Evolutionary conservation across 2,113 vertebrate genomes (phyloP).

Genomic region (Psettodes erumei): DNA sequence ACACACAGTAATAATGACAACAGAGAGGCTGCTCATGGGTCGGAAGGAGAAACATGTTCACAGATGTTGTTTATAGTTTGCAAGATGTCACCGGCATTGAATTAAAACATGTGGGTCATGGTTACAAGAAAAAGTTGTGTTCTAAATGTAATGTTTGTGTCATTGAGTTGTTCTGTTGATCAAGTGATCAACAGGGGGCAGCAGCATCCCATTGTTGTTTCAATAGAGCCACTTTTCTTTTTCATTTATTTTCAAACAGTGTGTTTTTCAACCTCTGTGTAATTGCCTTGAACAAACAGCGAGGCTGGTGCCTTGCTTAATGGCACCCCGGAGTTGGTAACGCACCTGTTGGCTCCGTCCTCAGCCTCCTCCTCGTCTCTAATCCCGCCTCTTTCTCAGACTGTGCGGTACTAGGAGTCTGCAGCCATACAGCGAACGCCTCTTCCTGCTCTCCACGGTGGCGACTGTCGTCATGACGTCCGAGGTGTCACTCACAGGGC

Average conservation of each 20-base stretch:
- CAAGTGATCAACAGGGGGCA: conserved; percentile 53
- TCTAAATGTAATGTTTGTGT: not conserved
- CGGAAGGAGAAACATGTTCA: too few species aligned
- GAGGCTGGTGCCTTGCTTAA: not conserved
- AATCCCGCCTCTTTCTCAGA: conserved; percentile 71
- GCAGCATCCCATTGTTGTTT: not conserved
- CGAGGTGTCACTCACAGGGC: conserved; percentile 90
- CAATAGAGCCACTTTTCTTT: not conserved
- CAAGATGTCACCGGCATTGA: too few species aligned
- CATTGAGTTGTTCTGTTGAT: not conserved
- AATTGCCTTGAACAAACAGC: not conserved
- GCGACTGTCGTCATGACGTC: conserved; percentile 89
- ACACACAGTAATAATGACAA: not conserved
- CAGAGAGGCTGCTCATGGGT: too few species aligned
- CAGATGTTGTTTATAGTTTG: too few species aligned
- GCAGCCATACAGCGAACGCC: conserved; percentile 87
- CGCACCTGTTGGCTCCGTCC: not conserved
- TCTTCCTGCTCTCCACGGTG: conserved; percentile 79
- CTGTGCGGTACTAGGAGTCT: conserved; percentile 88
- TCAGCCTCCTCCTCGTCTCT: not conserved
- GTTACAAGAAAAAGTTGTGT: not conserved
- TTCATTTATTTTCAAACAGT: not conserved
- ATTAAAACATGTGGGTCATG: too few species aligned
- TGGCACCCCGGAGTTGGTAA: not conserved
- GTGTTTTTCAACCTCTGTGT: not conserved